Evolutionary conservation across 2,113 vertebrate species (phyloP), one percentile per base, ranked within the genome.

Genomic region (Bos indicus): DNA sequence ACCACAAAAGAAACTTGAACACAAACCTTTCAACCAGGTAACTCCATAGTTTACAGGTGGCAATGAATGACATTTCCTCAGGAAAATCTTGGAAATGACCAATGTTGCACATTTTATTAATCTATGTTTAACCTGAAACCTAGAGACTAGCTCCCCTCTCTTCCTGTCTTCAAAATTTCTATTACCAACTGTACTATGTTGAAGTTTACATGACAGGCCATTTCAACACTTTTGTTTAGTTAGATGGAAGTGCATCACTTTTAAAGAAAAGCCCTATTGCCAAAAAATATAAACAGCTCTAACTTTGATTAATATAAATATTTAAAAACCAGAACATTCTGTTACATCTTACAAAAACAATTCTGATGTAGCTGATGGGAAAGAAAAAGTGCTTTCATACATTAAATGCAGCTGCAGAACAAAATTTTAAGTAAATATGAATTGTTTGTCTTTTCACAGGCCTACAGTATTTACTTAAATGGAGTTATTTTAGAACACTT

Each of bases 221-320:
- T 99, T 99, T 99, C 97, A 99, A 98, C 99, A 98, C 98, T 99
- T 99, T 98, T 99, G 98, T 99, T 99, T 99, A 99, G 99, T 98
- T 99, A 99, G 99, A 98, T 90, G 98, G 92, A 99, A 99, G 99
- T 98, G 98, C 98, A 98, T 98, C 98, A 98, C 99, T 99, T 99
- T 99, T 99, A 98, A 98, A 98, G 98, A 98, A 99, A 99, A 98
- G 96, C 98, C 93, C 98, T 97, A 98, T 99, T 99, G 98, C 98
- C 99, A 99, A 99, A 98, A 99, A 98, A 98, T 99, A 99, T 99
- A 99, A 99, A 99, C 99, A 99, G 91, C 96, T 94, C 74, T 97
- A 99, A 98, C 98, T 98, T 98, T 98, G 98, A 98, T 98, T 99
- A 99, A 99, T 99, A 99, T 99, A 99, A 99, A 99, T 99, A 99